Percentiles rank a stretch among this genome's conserved stretches.
These are phyloP conservation scores for Piscicola geometra DNA, from an alignment of 2,888 invertebrate species.

Conservation along the genomic window DNA sequence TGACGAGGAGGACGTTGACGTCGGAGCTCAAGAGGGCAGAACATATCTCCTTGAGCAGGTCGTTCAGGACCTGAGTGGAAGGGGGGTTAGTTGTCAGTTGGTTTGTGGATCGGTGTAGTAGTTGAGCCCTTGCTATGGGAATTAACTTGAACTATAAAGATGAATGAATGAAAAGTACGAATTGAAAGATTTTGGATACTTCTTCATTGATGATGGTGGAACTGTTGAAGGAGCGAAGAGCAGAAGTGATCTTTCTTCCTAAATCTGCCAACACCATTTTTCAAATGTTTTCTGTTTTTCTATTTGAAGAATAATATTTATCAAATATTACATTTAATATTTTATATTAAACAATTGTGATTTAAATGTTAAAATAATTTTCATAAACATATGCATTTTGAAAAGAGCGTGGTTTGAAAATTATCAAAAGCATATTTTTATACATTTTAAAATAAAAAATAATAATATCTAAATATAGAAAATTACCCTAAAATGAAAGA, in stretches of 20 bases:
- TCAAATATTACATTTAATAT: background rate
- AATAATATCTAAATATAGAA: background rate
- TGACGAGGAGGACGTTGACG: slow-evolving; percentile 87
- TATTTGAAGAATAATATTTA: no score
- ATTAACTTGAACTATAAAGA: background rate
- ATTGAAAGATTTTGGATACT: no score
- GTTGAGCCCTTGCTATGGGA: background rate
- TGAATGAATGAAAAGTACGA: background rate
- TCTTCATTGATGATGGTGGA: slow-evolving; percentile 98
- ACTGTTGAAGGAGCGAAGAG: slow-evolving; percentile 91
- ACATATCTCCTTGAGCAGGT: slow-evolving; percentile 98
- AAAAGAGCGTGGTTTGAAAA: background rate
- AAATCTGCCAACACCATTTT: slow-evolving; percentile 98
- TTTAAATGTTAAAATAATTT: background rate
- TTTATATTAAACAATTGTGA: background rate
- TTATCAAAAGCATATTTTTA: background rate
- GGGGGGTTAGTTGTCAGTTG: no score
- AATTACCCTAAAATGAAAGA: background rate
- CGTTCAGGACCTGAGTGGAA: slow-evolving; percentile 76
- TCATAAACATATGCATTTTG: background rate
- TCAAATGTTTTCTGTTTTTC: background rate
- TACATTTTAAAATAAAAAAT: background rate
- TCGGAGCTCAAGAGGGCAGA: slow-evolving; percentile 94
- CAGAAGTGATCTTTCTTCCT: slow-evolving; percentile 97
- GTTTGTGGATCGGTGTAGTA: background rate